Base-by-base conservation (phyloP, 1,140 invertebrate species). In the Drosophila ananassae region DNA sequence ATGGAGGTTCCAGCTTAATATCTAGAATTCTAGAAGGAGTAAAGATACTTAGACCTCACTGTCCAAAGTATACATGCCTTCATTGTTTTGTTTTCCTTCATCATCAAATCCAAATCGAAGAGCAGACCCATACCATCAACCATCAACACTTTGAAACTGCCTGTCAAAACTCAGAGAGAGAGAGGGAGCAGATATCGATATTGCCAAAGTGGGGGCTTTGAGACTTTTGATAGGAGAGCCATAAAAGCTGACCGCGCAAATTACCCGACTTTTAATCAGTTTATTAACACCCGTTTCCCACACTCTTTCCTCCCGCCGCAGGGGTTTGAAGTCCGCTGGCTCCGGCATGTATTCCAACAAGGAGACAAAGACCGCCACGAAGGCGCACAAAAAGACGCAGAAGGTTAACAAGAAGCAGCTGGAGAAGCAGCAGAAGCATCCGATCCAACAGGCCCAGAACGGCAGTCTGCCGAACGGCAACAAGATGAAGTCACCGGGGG, bases 321-420 rank as follows among this genome's bases (percentile, higher is more conserved):
- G 63, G 66, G 66, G 51, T 69, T 62, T 78, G 17, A 73, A 85
- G 83, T 63, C 77, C 63, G 77, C 56, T 78, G 75, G 57, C 69
- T 61, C 47, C 76, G 82, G 69, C 48, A 91, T 91, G 90, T 91
- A 77, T 82, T 73, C 89, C 30, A 79, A 25, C 44, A 90, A 73
- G 79, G 90, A 91, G 57, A 67, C 77, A 22, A 91, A 90, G 63
- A 79, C 56, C 54, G 77, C 62, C 8, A 53, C 74, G 8, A 91
- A 91, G 75, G 85, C 90, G 58, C 90, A 81, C 67, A 91, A 84
- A 58, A 91, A 91, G 73, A 60, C 79, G 41, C 77, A 83, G 68
- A 90, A 87, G 50, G 71, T 83, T 28, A 81, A 73, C 62, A 90
- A 87, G 64, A 89, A 90, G 59, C 85, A 90, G 54, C 79, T 79